Percentiles rank a stretch among this genome's conserved stretches.
phyloP scores from a whole-genome alignment of 2,888 invertebrate genomes.

The Acronicta leporina region DNA sequence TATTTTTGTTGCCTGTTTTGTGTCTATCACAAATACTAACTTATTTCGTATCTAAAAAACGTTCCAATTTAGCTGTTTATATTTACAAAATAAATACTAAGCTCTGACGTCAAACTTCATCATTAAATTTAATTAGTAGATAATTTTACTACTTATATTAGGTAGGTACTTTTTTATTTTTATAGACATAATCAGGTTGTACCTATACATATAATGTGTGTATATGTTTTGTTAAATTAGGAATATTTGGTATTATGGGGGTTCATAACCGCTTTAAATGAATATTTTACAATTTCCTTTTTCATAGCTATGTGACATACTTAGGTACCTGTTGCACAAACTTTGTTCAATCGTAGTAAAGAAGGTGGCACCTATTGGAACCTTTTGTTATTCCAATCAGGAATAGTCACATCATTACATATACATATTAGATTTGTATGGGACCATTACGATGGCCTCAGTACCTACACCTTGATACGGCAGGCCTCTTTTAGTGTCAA shows the following conservation, averaged over 20 bases:
- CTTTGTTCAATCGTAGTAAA: constrained; percentile 13
- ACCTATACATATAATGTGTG: too few species aligned
- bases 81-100: constrained; percentile 24
- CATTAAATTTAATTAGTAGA: constrained; percentile 26
- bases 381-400: constrained; percentile 38
- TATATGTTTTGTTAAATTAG: constrained; percentile 10
- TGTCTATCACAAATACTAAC: constrained; percentile 27
- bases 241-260: too few species aligned
- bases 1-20: constrained; percentile 33
- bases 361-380: constrained; percentile 10
- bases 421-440: constrained; percentile 36
- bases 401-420: constrained; percentile 34
- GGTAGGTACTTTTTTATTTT: constrained; percentile 2
- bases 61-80: constrained; percentile 33
- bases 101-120: constrained; percentile 50
- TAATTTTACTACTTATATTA: constrained; percentile 9
- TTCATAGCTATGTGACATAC: too few species aligned
- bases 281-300: too few species aligned
- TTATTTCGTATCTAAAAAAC: constrained; percentile 26
- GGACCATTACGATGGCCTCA: constrained; percentile 23
- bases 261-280: too few species aligned
- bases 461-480: background rate
- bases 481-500: constrained; percentile 11
- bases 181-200: constrained; percentile 9
- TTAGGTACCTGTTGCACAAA: too few species aligned